Percentiles rank a stretch among this genome's conserved stretches.
These are phyloP conservation scores for Xestia c-nigrum DNA, from an alignment of 2,888 invertebrate genomes.

Conservation along the genomic window DNA sequence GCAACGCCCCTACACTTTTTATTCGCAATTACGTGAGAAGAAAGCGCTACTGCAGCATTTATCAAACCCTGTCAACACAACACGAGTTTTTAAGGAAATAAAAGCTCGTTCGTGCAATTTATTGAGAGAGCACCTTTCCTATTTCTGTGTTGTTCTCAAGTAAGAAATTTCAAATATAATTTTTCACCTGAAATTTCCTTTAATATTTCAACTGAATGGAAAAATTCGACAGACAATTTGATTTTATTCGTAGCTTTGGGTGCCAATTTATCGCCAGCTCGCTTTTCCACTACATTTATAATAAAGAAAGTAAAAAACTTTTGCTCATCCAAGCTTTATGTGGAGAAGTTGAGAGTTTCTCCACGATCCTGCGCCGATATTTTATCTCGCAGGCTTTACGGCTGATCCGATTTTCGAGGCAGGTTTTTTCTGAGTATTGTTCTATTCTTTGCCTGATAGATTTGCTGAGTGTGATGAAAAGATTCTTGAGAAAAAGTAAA, in stretches of 20 bases:
- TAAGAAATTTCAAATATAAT: constrained; percentile 49
- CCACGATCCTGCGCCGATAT: constrained; percentile 64
- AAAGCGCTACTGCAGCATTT: constrained; percentile 55
- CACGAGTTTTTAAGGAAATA: constrained; percentile 63
- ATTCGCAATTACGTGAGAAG: constrained; percentile 61
- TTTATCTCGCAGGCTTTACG: constrained; percentile 65
- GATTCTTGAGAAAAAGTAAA: constrained; percentile 27
- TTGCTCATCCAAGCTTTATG: constrained; percentile 66
- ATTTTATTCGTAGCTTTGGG: constrained; percentile 59
- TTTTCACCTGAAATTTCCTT: constrained; percentile 33
- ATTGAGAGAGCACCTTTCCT: constrained; percentile 48
- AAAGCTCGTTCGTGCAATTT: constrained; percentile 59
- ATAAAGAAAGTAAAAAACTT: constrained; percentile 66
- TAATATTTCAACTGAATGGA: constrained; percentile 66
- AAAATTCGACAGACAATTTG: constrained; percentile 66
- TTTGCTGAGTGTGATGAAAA: constrained; percentile 25
- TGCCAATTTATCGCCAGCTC: constrained; percentile 66
- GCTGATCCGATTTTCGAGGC: constrained; percentile 55
- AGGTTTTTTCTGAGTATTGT: constrained; percentile 35
- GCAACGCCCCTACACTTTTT: constrained; percentile 41
- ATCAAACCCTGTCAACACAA: constrained; percentile 64
- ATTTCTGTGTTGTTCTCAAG: constrained; percentile 42
- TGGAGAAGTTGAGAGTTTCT: constrained; percentile 67
- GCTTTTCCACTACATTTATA: constrained; percentile 67
- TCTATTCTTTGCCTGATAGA: constrained; percentile 36